Evolutionary conservation across 2,888 invertebrate species (phyloP).

Genomic region (Hydraecia micacea): DNA sequence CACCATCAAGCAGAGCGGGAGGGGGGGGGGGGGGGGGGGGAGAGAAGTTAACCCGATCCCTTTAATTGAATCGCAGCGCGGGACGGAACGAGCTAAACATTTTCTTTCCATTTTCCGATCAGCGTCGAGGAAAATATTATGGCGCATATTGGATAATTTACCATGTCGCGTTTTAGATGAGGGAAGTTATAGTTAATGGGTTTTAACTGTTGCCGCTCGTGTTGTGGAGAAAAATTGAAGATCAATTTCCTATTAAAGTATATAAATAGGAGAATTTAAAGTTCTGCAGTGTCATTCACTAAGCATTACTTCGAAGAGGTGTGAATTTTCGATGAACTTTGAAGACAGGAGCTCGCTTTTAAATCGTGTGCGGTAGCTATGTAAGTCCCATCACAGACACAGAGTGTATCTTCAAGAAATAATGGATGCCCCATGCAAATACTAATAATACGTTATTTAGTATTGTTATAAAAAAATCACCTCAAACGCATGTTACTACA

Average conservation of each 20-base stretch:
- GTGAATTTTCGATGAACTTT: neutral
- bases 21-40: no score
- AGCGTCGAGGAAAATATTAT: constrained; percentile 47
- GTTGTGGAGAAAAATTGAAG: neutral
- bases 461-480: neutral
- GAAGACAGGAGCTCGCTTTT: neutral
- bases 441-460: neutral
- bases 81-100: constrained; percentile 43
- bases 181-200: constrained; percentile 30
- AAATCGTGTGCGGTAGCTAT: neutral
- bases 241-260: neutral
- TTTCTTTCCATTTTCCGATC: constrained; percentile 60
- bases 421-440: neutral
- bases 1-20: neutral
- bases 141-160: constrained; percentile 38
- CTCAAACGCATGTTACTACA: no score
- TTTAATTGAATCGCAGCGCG: constrained; percentile 56
- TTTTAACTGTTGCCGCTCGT: constrained; percentile 2
- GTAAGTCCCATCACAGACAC: neutral
- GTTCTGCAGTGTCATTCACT: neutral
- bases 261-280: neutral
- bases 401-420: neutral
- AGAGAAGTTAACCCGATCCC: constrained; percentile 44
- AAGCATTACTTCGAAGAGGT: neutral
- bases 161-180: constrained; percentile 27